phyloP scores from a whole-genome alignment of 2,113 vertebrate species.

The Herpailurus yagouaroundi region DNA sequence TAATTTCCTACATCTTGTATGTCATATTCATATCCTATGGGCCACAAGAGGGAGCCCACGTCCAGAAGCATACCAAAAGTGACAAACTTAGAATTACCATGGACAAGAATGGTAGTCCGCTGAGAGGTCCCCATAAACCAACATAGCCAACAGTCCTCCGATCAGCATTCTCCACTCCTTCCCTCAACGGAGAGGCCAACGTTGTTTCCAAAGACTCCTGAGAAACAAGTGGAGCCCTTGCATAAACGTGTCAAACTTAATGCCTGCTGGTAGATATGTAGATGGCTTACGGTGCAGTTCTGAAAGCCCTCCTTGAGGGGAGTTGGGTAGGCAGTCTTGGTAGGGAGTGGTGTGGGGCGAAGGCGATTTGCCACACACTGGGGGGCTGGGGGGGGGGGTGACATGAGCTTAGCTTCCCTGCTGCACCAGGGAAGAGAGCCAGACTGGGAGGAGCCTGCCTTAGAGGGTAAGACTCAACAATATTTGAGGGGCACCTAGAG shows the following conservation, averaged over 20 bases:
- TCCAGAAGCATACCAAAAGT: background rate
- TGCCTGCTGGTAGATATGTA: too few species aligned
- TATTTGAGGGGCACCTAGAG: background rate
- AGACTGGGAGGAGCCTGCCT: background rate
- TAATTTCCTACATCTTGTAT: background rate
- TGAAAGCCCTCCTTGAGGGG: background rate
- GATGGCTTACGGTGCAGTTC: too few species aligned
- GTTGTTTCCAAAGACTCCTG: conserved; percentile 8
- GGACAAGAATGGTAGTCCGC: background rate
- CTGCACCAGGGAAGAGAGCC: background rate
- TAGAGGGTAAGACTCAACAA: background rate
- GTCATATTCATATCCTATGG: background rate
- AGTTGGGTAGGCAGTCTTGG: background rate
- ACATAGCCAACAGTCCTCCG: background rate
- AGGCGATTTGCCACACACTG: background rate
- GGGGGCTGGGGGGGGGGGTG: background rate
- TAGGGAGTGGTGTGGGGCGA: background rate
- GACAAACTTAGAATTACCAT: background rate
- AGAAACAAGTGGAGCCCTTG: background rate
- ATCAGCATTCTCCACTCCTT: background rate
- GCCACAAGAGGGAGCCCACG: conserved; percentile 61
- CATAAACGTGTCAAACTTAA: too few species aligned
- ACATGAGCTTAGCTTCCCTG: background rate
- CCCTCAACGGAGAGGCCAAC: background rate
- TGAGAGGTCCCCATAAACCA: background rate